These are phyloP conservation scores for Oncorhynchus clarkii DNA, from an alignment of 2,113 vertebrate genomes.

Conservation along the genomic window DNA sequence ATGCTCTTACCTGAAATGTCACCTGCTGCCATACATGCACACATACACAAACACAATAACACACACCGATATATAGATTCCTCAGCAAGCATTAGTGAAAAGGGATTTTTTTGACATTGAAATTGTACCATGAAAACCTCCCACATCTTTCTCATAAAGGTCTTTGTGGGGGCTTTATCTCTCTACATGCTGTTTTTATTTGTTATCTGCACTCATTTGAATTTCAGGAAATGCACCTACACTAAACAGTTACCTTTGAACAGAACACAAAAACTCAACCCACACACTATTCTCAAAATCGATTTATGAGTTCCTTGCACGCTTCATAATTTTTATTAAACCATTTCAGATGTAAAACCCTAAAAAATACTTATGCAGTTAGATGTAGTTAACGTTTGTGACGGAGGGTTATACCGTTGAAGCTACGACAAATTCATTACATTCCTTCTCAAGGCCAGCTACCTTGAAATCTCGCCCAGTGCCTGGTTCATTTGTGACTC, in stretches of 20 bases:
- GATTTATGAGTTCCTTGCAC: background rate
- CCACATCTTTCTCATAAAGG: slow-evolving; percentile 70
- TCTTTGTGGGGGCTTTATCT: slow-evolving; percentile 29
- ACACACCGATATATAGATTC: background rate
- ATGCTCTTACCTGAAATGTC: background rate
- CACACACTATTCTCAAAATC: slow-evolving; percentile 45
- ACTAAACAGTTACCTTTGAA: slow-evolving; percentile 52
- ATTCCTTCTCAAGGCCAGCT: background rate
- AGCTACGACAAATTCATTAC: background rate
- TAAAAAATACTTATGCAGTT: background rate
- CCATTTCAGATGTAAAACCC: background rate
- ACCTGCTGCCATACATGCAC: background rate
- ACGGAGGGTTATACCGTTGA: background rate
- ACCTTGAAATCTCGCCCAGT: background rate
- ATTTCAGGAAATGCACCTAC: slow-evolving; percentile 53
- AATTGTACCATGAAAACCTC: slow-evolving; percentile 72
- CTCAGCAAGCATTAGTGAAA: background rate
- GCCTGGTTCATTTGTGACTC: slow-evolving; percentile 15
- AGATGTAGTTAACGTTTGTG: background rate
- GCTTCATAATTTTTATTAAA: background rate
- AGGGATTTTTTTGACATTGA: slow-evolving; percentile 30
- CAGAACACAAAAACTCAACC: slow-evolving; percentile 29
- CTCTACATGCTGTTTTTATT: slow-evolving; percentile 41
- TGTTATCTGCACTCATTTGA: slow-evolving; percentile 56
- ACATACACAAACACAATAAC: background rate